Evolutionary conservation across 2,888 invertebrate species (phyloP), one percentile per base, ranked within the genome.

Genomic region (Halictus ligatus): DNA sequence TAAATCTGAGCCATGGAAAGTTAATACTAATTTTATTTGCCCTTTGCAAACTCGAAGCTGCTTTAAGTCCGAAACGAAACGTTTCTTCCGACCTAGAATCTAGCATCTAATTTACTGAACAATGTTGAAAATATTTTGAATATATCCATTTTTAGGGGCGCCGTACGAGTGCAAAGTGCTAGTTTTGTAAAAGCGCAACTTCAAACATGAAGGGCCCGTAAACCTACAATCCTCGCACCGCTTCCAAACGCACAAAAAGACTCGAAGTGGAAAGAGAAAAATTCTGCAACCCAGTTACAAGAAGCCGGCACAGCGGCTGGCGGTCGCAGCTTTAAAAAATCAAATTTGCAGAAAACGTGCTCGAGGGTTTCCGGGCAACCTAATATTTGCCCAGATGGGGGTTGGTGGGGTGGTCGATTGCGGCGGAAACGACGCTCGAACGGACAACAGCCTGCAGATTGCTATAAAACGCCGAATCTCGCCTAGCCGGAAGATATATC

Each of bases 391-490:
- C 58, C 13, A 29, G 25, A 25, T 15, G 60, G 60, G 29, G 25
- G 58, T 12, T 0, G 6, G 60, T 13, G 4, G 25, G 29, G 13
- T 13, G 25, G 60, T 29, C 29, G 25, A 29, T 64, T 64, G 60
- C 60, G 60, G 50, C 29, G 67, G 75, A 77, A 40, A 58, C 43
- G 67, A 5, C 40, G 77, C 74, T 54, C 25, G 76, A 21, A 35
- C 8, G 48, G 77, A 81, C 69, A 73, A 75, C 29, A n/a, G 83
- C 46, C n/a, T 50, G 69, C 64, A 43, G 71, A 64, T 85, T 48
- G 80, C 64, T 48, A 74, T 76, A 83, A 69, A 85, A 85, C 67
- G 78, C 18, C 74, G 60, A 76, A 76, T 67, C 75, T 75, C 50
- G 76, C 2, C 60, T 43, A 69, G 67, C 75, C 69, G 43, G 48